Conservation (phyloP, 1,140 invertebrate genomes). For the Pomacea maculata region DNA sequence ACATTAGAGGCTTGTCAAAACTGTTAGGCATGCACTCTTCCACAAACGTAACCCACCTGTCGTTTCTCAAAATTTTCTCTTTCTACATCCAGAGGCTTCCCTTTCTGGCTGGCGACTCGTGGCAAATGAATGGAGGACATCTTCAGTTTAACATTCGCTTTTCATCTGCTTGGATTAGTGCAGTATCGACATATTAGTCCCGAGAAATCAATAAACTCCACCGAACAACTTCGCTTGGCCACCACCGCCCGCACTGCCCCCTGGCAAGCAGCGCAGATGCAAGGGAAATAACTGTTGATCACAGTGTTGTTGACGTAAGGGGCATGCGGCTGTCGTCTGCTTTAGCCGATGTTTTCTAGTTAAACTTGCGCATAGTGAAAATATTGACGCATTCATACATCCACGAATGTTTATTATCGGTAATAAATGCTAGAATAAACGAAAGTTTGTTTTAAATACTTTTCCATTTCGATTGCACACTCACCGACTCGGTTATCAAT, state of each 20-base stretch:
- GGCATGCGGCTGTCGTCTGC: too few relatives aligned
- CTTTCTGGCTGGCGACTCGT: conserved; percentile 49
- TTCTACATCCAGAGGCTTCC: conserved; percentile 57
- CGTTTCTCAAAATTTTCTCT: conserved; percentile 61
- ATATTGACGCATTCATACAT: too few relatives aligned
- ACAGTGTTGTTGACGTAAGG: neutral
- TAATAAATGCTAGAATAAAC: too few relatives aligned
- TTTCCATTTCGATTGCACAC: too few relatives aligned
- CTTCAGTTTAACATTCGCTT: conserved; percentile 17
- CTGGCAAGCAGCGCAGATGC: conserved; percentile 5
- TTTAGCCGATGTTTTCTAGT: too few relatives aligned
- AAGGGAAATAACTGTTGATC: conserved; percentile 16
- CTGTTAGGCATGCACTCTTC: conserved; percentile 1
- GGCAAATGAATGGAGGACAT: conserved; percentile 59
- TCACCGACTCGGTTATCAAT: too few relatives aligned
- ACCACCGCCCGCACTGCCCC: conserved; percentile 15
- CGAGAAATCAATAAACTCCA: conserved; percentile 15
- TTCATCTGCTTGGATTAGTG: conserved; percentile 10
- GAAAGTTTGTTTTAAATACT: too few relatives aligned
- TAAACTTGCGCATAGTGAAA: too few relatives aligned
- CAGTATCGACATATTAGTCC: conserved; percentile 1
- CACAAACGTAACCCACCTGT: conserved; percentile 48
- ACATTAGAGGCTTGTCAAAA: neutral
- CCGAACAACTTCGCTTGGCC: conserved; percentile 11
- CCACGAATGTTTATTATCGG: too few relatives aligned